phyloP scores from a whole-genome alignment of 1,140 invertebrate species.

The Panonychus citri region DNA sequence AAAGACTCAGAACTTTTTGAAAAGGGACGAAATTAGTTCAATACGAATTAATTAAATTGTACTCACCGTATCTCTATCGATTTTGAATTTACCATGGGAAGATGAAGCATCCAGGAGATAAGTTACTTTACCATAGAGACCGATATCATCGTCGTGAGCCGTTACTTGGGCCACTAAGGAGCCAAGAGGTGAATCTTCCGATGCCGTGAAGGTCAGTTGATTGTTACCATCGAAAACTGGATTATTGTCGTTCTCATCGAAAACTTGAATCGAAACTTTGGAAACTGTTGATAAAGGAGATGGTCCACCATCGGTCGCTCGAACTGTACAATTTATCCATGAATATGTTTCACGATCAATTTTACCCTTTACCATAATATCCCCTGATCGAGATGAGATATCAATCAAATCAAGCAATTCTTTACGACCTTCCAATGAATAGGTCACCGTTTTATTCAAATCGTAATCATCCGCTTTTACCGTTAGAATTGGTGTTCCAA shows the following conservation, averaged over 20 bases:
- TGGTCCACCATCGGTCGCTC: constrained; percentile 55
- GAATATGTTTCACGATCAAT: constrained; percentile 62
- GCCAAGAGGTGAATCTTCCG: constrained; percentile 45
- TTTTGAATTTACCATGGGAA: constrained; percentile 35
- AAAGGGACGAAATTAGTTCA: too few species aligned
- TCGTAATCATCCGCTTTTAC: constrained; percentile 35
- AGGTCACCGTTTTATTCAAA: constrained; percentile 41
- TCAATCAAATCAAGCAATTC: constrained; percentile 38
- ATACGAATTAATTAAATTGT: too few species aligned
- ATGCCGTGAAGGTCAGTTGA: constrained; percentile 30
- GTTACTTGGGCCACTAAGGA: constrained; percentile 44
- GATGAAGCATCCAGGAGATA: constrained; percentile 62
- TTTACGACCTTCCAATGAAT: constrained; percentile 40
- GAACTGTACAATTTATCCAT: constrained; percentile 69
- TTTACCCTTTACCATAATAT: constrained; percentile 54
- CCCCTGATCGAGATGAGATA: constrained; percentile 44
- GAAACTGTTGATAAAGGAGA: constrained; percentile 34
- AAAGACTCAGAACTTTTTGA: too few species aligned
- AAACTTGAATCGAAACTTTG: constrained; percentile 45
- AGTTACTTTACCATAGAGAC: constrained; percentile 68
- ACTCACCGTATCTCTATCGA: constrained; percentile 42
- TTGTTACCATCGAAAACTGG: constrained; percentile 46
- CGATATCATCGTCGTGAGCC: constrained; percentile 57
- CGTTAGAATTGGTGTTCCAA: constrained; percentile 64
- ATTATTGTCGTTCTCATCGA: constrained; percentile 84